phyloP scores from a whole-genome alignment of 2,888 invertebrate genomes.

The Junonia oenone region DNA sequence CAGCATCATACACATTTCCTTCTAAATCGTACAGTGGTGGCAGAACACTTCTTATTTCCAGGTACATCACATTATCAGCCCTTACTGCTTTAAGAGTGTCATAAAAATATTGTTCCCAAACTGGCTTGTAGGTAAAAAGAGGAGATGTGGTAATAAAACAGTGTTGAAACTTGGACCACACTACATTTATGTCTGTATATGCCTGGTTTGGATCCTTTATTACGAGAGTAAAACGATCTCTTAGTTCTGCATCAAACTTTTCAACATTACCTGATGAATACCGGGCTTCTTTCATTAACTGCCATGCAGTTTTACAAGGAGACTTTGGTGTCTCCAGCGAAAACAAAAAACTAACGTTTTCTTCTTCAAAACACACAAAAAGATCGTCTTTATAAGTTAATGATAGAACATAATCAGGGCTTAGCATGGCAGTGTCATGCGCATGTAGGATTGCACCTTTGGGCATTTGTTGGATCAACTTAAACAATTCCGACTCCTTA shows the following conservation, averaged over 20 bases:
- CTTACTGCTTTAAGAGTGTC: slow-evolving; percentile 81
- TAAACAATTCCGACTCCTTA: slow-evolving; percentile 80
- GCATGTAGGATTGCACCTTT: slow-evolving; percentile 87
- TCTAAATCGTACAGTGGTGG: slow-evolving; percentile 83
- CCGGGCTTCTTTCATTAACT: slow-evolving; percentile 67
- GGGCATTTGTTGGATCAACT: slow-evolving; percentile 83
- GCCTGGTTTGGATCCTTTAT: slow-evolving; percentile 61
- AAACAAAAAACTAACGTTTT: slow-evolving; percentile 48
- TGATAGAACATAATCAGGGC: slow-evolving; percentile 80
- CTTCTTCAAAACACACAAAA: slow-evolving; percentile 69
- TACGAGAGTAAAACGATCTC: slow-evolving; percentile 75
- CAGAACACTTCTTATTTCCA: slow-evolving; percentile 83
- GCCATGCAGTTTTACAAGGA: slow-evolving; percentile 61
- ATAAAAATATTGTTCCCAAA: slow-evolving; percentile 83
- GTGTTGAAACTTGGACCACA: slow-evolving; percentile 79
- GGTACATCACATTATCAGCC: slow-evolving; percentile 84
- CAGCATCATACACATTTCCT: slow-evolving; percentile 72
- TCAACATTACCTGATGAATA: slow-evolving; percentile 61
- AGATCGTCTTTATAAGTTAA: slow-evolving; percentile 82
- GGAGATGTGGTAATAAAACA: slow-evolving; percentile 76
- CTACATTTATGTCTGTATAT: slow-evolving; percentile 77
- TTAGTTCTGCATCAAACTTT: slow-evolving; percentile 75
- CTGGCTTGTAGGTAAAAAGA: slow-evolving; percentile 81
- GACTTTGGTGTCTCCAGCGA: slow-evolving; percentile 40
- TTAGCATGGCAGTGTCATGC: slow-evolving; percentile 82